Conservation (phyloP, 2,797 vertebrate species). For the Chaetophractus vellerosus region DNA sequence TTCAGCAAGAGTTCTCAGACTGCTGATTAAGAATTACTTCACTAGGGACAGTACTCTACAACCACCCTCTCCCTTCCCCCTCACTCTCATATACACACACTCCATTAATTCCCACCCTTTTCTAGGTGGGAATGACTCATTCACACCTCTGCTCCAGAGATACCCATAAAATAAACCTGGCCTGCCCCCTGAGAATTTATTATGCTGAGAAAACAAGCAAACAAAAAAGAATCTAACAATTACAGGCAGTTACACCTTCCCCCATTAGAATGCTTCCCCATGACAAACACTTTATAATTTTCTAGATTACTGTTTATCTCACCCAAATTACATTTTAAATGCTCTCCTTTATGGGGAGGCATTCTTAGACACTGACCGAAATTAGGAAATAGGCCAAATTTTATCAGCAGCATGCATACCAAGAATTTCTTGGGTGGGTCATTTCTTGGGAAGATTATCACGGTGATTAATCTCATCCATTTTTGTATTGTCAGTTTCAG, state of each 20-base stretch:
- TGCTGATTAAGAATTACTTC: conserved; percentile 30
- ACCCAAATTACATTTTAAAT: neutral
- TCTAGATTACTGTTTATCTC: conserved; percentile 65
- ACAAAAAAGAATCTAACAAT: neutral
- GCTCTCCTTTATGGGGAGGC: neutral
- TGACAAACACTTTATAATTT: conserved; percentile 53
- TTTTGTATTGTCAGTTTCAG: conserved; percentile 30
- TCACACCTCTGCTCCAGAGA: neutral
- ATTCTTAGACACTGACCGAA: neutral
- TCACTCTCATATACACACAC: neutral
- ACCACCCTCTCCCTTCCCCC: neutral
- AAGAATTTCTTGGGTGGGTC: conserved; percentile 47
- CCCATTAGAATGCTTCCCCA: neutral
- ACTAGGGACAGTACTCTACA: neutral
- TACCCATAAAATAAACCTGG: neutral
- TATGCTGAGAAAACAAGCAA: neutral
- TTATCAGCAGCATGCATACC: conserved; percentile 5
- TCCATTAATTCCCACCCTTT: neutral
- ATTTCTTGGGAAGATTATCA: conserved; percentile 73
- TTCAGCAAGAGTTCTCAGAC: neutral
- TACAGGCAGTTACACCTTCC: conserved; percentile 32
- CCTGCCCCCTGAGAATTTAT: neutral
- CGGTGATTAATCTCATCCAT: conserved; percentile 67
- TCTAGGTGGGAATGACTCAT: neutral
- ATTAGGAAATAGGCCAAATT: neutral